Evolutionary conservation across 2,797 vertebrate genomes (phyloP), one percentile per base, ranked within the genome.

Genomic region (Coccyzus lansbergi): DNA sequence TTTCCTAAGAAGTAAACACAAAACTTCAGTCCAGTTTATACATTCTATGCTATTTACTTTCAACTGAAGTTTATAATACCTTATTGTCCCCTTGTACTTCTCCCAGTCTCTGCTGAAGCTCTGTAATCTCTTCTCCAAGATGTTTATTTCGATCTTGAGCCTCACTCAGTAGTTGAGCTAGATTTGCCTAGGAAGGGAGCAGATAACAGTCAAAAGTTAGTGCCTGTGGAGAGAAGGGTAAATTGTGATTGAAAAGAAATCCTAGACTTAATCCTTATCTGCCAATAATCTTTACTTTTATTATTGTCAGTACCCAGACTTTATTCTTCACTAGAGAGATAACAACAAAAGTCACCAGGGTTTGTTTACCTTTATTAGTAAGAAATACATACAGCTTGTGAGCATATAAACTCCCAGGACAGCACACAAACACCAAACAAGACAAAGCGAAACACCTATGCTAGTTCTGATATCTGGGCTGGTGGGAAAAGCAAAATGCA

Each of bases 61-160:
- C 51, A 68, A 70, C 25, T 71, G 63, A 48, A 38, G 21, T 40
- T 68, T 83, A 34, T n/a, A 14, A 72, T 98, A 99, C 99, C 99
- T 99, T 99, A 97, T 99, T 99, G 94, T 99, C 99, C 7, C 99
- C 99, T 97, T 99, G 98, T 75, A 99, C 98, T 97, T 99, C 99
- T 62, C 97, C 97, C 77, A 99, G 97, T 83, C 99, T 98, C 92
- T 99, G 99, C 8, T 98, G 99, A 95, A 99, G 98, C 94, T 99
- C 99, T 96, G 99, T 99, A 85, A 99, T 98, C 95, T 99, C 99
- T 92, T 99, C 98, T 93, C 97, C 98, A 59, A 99, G 98, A 84
- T 98, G 98, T 87, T 98, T 98, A 97, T 97, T 98, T 96, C 94
- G 98, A 94, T 99, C 98, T 96, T 98, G 98, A 77, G 98, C 98